A percentile compares a stretch with the other conserved stretches of the same genome.
phyloP scores from a whole-genome alignment of 2,888 invertebrate genomes.

The Calliopum simillimum region DNA sequence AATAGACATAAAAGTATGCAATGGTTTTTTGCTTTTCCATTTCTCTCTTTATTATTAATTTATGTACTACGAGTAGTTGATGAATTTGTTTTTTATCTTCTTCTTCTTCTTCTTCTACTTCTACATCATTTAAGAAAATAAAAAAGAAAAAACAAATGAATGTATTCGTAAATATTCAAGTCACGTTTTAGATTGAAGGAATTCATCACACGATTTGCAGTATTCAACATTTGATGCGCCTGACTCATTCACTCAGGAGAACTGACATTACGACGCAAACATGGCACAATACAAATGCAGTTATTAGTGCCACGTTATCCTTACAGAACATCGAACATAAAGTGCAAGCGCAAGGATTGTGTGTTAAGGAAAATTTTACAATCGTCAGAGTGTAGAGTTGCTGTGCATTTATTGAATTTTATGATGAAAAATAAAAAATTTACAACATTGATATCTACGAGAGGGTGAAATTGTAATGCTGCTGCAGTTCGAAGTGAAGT shows the following conservation, averaged over 20 bases:
- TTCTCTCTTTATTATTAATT: background rate
- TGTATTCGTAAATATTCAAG: constrained; percentile 54
- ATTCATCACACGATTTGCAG: constrained; percentile 53
- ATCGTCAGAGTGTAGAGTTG: too few species aligned
- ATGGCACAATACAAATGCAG: constrained; percentile 4
- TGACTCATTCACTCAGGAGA: background rate
- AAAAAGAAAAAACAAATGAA: background rate
- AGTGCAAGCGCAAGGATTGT: too few species aligned
- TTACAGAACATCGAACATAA: too few species aligned
- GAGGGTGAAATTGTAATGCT: too few species aligned
- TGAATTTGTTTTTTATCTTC: background rate
- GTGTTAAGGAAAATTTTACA: too few species aligned
- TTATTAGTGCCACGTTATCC: constrained; percentile 7
- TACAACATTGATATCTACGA: too few species aligned
- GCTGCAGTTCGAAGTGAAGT: too few species aligned
- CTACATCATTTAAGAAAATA: background rate
- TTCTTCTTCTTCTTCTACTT: background rate
- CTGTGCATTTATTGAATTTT: too few species aligned
- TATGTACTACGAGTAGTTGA: background rate
- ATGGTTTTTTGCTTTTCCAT: background rate
- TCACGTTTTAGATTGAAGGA: constrained; percentile 60
- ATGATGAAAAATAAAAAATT: too few species aligned
- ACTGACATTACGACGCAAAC: constrained; percentile 21
- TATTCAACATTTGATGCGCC: constrained; percentile 27
- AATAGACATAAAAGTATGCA: background rate